Evolutionary conservation across 2,888 invertebrate genomes (phyloP), one percentile per base, ranked within the genome.

Genomic region (Alsophila aescularia): DNA sequence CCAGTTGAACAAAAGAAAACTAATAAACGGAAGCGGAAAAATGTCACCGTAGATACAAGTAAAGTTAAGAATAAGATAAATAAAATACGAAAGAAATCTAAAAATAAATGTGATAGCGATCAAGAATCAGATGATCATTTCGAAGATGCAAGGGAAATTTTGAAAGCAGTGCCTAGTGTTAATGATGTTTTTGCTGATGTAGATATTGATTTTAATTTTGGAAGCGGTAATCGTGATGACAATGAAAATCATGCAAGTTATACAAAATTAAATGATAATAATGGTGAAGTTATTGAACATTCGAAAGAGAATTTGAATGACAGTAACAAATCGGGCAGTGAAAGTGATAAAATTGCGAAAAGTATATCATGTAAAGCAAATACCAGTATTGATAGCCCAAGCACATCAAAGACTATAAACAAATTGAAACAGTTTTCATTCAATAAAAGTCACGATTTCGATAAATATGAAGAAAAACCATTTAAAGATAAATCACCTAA

Each of bases 141-240:
- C 34, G 50, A 15, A 18, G 65, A 41, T 48, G 57, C 21, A 36
- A 52, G 52, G 13, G 67, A 60, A 36, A 58, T 82, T 18, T 69
- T 92, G 31, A 83, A 91, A 60, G 84, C 76, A 59, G 78, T 92
- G 3, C 92, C 91, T 0, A 91, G 91, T 77, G 92, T 92, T 0
- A 88, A 92, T 75, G 90, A 92, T 69, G 76, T 78, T 15, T 90
- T 85, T 56, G 72, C 76, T 31, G 80, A 85, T 58, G 73, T 90
- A 56, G 82, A 78, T 36, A 82, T 90, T 29, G 76, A 87, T 69
- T 82, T 90, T 14, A 77, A 72, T 51, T 74, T 75, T 66, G 64
- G 64, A 42, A 57, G 32, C 51, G 67, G 49, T 8, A 24, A 24
- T 45, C 40, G 53, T 41, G 44, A 63, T n/a, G 45, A 13, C 8